Base-by-base conservation (phyloP, 2,888 invertebrate genomes). In the Drosophila recens region DNA sequence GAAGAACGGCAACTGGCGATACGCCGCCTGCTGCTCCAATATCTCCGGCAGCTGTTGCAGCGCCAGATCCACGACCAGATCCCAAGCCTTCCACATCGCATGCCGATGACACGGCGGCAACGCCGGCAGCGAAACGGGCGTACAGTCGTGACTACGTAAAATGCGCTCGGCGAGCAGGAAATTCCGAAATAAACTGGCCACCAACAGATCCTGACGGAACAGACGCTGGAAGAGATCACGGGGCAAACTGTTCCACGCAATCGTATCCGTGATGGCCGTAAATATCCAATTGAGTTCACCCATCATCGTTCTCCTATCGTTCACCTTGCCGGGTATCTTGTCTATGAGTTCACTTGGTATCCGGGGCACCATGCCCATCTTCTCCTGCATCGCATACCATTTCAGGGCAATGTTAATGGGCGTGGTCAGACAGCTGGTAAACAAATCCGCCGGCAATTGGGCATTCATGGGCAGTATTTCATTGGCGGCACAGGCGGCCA, bases 211-310 rank as follows among this genome's bases (percentile, higher is more conserved):
- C 92, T 99, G 98, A 27, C 99, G 95, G 93, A 99, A 99, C 80
- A 99, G 94, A 92, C 96, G 97, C 94, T 99, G 99, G 93, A 99
- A 99, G 84, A 98, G 93, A 85, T 99, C 98, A 93, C 97, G 94
- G 4, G 98, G 98, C 87, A 99, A 94, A 45, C 97, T 97, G 92
- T 98, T 98, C 99, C 99, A 99, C 0, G 99, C 99, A 91, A 99
- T 99, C 10, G 99, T 99, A 93, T 99, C 99, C 0, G 99, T 99
- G 84, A 99, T 98, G 48, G 99, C 99, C 2, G 99, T 99, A 93
- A 99, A 99, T 91, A 99, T 99, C 99, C 99, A 99, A 94, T 99
- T 99, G 69, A 99, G 94, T 93, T 99, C 99, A 52, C 99, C 99
- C 79, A 99, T 94, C 97, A 99, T 98, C 33, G 99, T 99, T 86